These are phyloP conservation scores for Lithophane socia DNA, from an alignment of 2,888 invertebrate species.

Conservation along the genomic window DNA sequence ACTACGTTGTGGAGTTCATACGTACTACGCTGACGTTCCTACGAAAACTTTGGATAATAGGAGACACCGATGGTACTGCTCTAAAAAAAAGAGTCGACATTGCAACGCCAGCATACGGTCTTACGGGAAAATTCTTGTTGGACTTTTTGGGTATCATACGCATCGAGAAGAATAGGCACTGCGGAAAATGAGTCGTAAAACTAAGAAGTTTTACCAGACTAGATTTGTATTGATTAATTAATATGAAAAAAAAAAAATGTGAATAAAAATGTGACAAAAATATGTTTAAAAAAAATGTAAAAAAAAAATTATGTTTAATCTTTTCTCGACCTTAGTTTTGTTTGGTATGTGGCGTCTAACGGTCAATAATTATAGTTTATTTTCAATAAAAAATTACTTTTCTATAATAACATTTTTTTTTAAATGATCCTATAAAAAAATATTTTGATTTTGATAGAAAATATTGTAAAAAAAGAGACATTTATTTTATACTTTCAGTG, in stretches of 20 bases:
- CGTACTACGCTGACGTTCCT: conserved; percentile 71
- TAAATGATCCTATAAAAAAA: background rate
- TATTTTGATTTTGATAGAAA: background rate
- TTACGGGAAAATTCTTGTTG: conserved; percentile 56
- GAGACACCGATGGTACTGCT: conserved; percentile 73
- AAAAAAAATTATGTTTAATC: background rate
- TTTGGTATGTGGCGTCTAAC: background rate
- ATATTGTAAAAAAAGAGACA: background rate
- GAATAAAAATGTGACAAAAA: no score
- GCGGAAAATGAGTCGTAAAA: background rate
- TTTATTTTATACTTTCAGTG: conserved; percentile 41
- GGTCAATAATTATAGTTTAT: background rate
- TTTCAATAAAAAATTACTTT: background rate
- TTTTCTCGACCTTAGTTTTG: background rate
- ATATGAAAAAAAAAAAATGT: background rate
- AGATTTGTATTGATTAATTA: background rate
- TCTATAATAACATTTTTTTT: background rate
- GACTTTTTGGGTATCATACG: conserved; percentile 65
- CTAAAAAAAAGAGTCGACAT: conserved; percentile 67
- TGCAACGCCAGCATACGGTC: conserved; percentile 70
- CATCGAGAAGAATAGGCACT: conserved; percentile 46
- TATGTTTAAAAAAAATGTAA: background rate
- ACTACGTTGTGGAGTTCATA: conserved; percentile 66
- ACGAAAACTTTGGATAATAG: conserved; percentile 48
- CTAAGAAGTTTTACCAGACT: no score